Evolutionary conservation across 2,113 vertebrate species (phyloP), one percentile per base, ranked within the genome.

Genomic region (Dipodomys ordii): DNA sequence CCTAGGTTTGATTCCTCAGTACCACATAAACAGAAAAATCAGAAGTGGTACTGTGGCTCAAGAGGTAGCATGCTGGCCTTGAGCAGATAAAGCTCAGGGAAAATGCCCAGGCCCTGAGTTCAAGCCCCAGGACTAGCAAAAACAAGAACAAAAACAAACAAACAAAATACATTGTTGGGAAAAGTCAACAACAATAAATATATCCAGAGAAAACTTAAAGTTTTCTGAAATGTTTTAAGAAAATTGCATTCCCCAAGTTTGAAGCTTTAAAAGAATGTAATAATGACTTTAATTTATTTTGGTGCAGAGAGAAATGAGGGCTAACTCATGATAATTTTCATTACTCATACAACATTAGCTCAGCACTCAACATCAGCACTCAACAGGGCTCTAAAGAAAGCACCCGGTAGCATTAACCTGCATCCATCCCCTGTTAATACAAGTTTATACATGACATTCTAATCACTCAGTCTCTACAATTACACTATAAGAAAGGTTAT

Each of bases 161-260:
- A 39, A 39, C 39, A 39, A 39, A 39, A 39, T 39, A 73, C 46
- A 57, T 90, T 69, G 11, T 39, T 19, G 11, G 10, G 28, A 94
- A 83, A 89, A 94, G 30, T 64, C 44, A 92, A 83, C 44, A 84
- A 20, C 15, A 88, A 28, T 78, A 69, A 81, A 85, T 65, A 88
- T 65, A 72, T 83, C 65, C 16, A 91, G 32, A 68, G 76, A 74
- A 94, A 74, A 60, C 4, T 35, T 82, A 27, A 30, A 68, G 53
- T 74, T 67, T 79, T 92, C 19, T 8, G 18, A 82, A 65, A 20
- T 28, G 8, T 69, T 88, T 88, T 65, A 78, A 69, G 77, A 71
- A 60, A 81, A 81, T 90, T 18, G 6, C 68, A 90, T 35, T 60
- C 76, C 79, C 11, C 88, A 46, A 88, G 91, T 19, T 90, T 85